Conservation (phyloP, 2,888 invertebrate species). For the Erynnis tages region DNA sequence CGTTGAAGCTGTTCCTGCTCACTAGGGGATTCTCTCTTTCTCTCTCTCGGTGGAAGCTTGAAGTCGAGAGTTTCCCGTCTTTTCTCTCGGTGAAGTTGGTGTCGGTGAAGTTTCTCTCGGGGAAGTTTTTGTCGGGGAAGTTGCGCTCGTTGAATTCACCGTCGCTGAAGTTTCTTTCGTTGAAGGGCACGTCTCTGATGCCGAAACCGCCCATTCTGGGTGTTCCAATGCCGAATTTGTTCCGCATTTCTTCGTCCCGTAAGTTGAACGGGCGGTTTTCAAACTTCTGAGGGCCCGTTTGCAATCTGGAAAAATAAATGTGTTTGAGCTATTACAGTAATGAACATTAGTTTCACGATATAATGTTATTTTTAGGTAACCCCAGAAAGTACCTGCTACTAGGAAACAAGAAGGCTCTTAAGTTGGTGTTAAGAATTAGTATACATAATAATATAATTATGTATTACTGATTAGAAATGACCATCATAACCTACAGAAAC, state of each 20-base stretch:
- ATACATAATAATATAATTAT: no score
- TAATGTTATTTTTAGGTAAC: no score
- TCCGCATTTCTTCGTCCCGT: slow-evolving; percentile 69
- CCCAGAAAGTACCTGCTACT: background rate
- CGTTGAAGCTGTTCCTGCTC: slow-evolving; percentile 76
- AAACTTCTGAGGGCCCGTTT: slow-evolving; percentile 60
- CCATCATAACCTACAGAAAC: no score
- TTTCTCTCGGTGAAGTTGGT: slow-evolving; percentile 58
- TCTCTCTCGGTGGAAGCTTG: slow-evolving; percentile 70
- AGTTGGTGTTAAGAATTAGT: no score
- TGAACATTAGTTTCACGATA: background rate
- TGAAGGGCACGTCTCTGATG: slow-evolving; percentile 70
- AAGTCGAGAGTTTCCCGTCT: slow-evolving; percentile 72
- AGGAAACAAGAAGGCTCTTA: no score
- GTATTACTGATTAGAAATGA: background rate
- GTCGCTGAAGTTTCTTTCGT: slow-evolving; percentile 67
- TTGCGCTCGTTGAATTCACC: slow-evolving; percentile 69
- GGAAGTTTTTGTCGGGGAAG: slow-evolving; percentile 60
- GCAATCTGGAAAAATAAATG: slow-evolving; percentile 49
- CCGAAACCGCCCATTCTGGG: slow-evolving; percentile 77
- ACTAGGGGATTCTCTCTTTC: slow-evolving; percentile 72
- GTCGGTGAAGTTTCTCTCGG: slow-evolving; percentile 53
- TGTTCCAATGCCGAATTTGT: slow-evolving; percentile 71
- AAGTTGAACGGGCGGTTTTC: slow-evolving; percentile 70
- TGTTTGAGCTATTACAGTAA: background rate